Evolutionary conservation across 92 coral and sea anemone species (phyloP).

Genomic region (Phymanthus crucifer): DNA sequence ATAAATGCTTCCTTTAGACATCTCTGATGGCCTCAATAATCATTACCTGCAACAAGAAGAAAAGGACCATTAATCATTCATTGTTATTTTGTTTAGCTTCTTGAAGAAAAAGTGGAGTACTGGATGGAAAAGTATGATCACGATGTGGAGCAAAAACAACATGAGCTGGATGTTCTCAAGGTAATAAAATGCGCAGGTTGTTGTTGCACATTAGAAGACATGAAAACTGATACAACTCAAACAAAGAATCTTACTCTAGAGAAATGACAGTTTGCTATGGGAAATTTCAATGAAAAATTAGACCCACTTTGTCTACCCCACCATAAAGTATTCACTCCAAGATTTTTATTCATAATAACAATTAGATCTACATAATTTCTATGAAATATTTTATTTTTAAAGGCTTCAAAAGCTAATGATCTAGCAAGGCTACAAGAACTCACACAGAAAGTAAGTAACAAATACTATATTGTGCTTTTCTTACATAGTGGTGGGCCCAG

Average conservation of each 20-base stretch:
- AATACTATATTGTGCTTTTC: neutral
- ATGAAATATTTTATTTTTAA: neutral
- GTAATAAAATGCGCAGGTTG: slow-evolving; percentile 36
- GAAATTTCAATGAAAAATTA: too few species aligned
- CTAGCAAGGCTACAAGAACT: slow-evolving; percentile 90
- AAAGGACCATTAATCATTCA: neutral
- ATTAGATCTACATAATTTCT: neutral
- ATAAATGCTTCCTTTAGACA: neutral
- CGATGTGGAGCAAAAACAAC: slow-evolving; percentile 97
- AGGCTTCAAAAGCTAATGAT: slow-evolving; percentile 97
- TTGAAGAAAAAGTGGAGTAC: slow-evolving; percentile 95
- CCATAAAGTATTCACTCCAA: neutral
- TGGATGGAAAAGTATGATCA: slow-evolving; percentile 98
- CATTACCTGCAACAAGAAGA: neutral
- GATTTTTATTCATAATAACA: neutral
- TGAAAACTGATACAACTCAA: too few species aligned
- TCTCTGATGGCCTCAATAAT: neutral
- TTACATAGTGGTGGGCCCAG: neutral
- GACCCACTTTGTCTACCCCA: too few species aligned
- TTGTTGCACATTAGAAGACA: too few species aligned
- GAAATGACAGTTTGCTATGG: too few species aligned
- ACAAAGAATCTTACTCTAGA: too few species aligned
- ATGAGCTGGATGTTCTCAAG: slow-evolving; percentile 95
- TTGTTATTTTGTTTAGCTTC: slow-evolving; percentile 49
- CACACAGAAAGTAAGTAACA: slow-evolving; percentile 77